A percentile compares a stretch with the other conserved stretches of the same genome.
These are phyloP conservation scores for Zalophus californianus DNA, from an alignment of 2,797 vertebrate species.

Conservation along the genomic window DNA sequence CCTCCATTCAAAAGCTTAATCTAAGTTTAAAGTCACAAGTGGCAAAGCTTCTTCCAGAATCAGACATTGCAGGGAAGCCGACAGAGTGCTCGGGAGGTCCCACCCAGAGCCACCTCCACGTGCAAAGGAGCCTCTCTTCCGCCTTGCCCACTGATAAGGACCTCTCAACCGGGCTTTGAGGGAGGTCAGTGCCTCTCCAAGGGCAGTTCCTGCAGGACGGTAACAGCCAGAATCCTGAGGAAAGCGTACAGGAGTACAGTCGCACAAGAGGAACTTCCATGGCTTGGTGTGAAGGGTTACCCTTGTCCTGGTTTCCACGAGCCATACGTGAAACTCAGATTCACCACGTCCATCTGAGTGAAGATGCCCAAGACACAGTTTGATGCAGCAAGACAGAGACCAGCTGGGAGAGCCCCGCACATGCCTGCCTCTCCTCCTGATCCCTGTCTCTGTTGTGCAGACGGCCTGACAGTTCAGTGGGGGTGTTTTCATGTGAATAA, in stretches of 20 bases:
- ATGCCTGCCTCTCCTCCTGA: neutral
- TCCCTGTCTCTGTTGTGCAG: neutral
- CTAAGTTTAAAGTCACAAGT: neutral
- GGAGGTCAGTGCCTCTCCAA: neutral
- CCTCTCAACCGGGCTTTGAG: neutral
- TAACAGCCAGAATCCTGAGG: neutral
- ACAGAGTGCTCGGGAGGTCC: neutral
- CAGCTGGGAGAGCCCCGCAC: neutral
- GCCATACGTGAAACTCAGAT: neutral
- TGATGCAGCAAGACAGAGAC: neutral
- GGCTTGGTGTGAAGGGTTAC: neutral
- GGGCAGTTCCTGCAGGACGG: neutral
- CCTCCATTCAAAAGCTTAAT: neutral
- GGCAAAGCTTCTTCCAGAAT: neutral
- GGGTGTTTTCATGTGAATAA: neutral
- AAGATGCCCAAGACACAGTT: neutral
- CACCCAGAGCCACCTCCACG: neutral
- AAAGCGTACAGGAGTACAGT: neutral
- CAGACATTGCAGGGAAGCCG: neutral
- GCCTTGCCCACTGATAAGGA: too few relatives aligned
- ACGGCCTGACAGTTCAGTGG: neutral
- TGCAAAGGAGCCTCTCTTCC: neutral
- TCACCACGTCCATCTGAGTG: accelerated
- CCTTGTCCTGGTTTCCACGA: neutral
- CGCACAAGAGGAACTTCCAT: neutral